A percentile compares a stretch with the other conserved stretches of the same genome.
Evolutionary conservation across 2,888 invertebrate genomes (phyloP).

Genomic region (Apoda limacodes): DNA sequence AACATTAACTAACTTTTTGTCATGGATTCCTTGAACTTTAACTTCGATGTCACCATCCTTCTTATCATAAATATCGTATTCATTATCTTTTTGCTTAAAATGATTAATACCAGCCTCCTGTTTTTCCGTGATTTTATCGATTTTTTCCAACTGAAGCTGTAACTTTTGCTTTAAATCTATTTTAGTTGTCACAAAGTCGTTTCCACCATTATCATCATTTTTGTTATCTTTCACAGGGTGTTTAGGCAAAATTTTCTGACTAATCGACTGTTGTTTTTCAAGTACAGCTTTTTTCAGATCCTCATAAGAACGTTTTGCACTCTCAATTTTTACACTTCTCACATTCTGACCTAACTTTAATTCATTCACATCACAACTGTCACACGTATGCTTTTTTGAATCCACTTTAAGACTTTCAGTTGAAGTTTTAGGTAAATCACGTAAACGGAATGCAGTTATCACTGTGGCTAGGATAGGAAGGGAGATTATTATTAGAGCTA

Average conservation of each 20-base stretch:
- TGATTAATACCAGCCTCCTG: no score
- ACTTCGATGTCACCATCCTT: no score
- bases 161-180: slow-evolving; percentile 15
- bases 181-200: slow-evolving; percentile 31
- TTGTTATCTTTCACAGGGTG: slow-evolving; percentile 22
- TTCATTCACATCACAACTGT: slow-evolving; percentile 50
- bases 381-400: slow-evolving; percentile 47
- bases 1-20: no score
- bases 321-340: slow-evolving; percentile 48
- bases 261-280: slow-evolving; percentile 35
- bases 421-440: slow-evolving; percentile 49
- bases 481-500: slow-evolving; percentile 60
- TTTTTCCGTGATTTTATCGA: no score
- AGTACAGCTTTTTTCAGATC: slow-evolving; percentile 38
- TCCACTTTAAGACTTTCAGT: slow-evolving; percentile 30
- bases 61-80: no score
- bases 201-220: slow-evolving; percentile 32
- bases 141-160: no score
- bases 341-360: slow-evolving; percentile 37
- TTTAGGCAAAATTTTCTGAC: slow-evolving; percentile 27
- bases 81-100: no score
- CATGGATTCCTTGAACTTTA: no score
- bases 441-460: slow-evolving; percentile 66
- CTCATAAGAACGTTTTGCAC: slow-evolving; percentile 39
- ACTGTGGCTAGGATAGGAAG: slow-evolving; percentile 59